Base-by-base conservation (phyloP, 2,888 invertebrate species). In the Pyrochroa serraticornis region DNA sequence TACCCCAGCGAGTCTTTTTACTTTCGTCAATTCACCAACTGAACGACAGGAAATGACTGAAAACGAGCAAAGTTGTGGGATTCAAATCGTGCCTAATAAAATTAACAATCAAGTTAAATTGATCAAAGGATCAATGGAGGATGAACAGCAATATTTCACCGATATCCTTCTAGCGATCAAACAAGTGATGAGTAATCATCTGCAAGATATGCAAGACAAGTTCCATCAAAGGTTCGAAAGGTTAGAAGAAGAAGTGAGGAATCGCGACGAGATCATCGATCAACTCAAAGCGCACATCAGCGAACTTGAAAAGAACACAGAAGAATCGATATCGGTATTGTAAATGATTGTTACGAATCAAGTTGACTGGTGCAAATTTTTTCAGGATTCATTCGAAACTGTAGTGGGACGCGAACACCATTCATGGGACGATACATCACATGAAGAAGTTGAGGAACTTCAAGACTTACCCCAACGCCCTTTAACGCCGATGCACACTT, bases 91-190 rank as follows among this genome's bases (percentile, higher is more conserved):
- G 75, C 81, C 85, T 41, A 81, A 84, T 30, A 84, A 84, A 47
- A 80, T 82, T n/a, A 84, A 83, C 41, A 84, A 85, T 73, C 85
- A 85, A 77, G 80, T 83, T 56, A 86, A 85, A 72, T 71, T 84
- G 34, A 73, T 84, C 56, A 79, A 85, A 81, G 83, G 85, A 62
- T 84, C 86, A 30, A 77, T 86, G 52, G 87, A 88, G 74, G 78
- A 79, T 39, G 89, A 91, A 69, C 91, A 92, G 72, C 92, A 92
- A 75, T 91, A 90, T 80, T 88, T 92, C 74, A 87, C 89, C 34
- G 92, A 92, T 76, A 87, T 93, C 14, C 82, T 93, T 42, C 78
- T 87, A 65, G 92, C 79, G 3, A 91, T 93, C 60, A 90, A 91
- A 75, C 89, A 91, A 75, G 89, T 92, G 43, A 90, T 93, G 78